A percentile compares a stretch with the other conserved stretches of the same genome.
Evolutionary conservation across 2,797 vertebrate genomes (phyloP).

Genomic region (Perodicticus potto): DNA sequence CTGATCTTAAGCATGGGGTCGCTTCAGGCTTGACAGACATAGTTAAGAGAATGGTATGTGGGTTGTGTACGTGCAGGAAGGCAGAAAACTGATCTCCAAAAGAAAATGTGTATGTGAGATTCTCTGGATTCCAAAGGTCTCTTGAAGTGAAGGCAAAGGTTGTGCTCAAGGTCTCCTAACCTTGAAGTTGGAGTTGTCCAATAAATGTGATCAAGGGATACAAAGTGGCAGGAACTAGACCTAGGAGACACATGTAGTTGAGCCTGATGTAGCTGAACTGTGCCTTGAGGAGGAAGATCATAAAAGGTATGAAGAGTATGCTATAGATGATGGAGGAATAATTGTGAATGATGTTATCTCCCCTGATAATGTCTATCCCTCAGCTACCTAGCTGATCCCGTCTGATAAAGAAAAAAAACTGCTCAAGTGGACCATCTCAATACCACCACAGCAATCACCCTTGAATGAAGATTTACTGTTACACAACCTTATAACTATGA

Average conservation of each 20-base stretch:
- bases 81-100: no score
- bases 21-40: no score
- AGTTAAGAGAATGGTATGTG: no score
- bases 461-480: slow-evolving; percentile 49
- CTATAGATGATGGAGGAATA: slow-evolving; percentile 78
- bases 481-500: slow-evolving; percentile 81
- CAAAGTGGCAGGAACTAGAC: neutral
- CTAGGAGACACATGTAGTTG: neutral
- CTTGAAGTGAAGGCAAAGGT: no score
- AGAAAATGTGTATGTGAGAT: no score
- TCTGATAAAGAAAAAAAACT: neutral
- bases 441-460: neutral
- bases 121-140: no score
- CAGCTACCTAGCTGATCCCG: neutral
- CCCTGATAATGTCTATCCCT: neutral
- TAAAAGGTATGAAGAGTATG: slow-evolving; percentile 68
- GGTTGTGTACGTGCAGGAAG: no score
- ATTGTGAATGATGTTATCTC: neutral
- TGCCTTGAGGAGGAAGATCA: slow-evolving; percentile 67
- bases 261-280: neutral
- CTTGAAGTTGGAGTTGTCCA: slow-evolving; percentile 81
- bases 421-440: neutral
- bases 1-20: no score
- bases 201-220: slow-evolving; percentile 66
- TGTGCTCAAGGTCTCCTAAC: neutral